Percentiles rank a stretch among this genome's conserved stretches.
Conservation (phyloP, 1,140 invertebrate species). For the Calosoma granatense region DNA sequence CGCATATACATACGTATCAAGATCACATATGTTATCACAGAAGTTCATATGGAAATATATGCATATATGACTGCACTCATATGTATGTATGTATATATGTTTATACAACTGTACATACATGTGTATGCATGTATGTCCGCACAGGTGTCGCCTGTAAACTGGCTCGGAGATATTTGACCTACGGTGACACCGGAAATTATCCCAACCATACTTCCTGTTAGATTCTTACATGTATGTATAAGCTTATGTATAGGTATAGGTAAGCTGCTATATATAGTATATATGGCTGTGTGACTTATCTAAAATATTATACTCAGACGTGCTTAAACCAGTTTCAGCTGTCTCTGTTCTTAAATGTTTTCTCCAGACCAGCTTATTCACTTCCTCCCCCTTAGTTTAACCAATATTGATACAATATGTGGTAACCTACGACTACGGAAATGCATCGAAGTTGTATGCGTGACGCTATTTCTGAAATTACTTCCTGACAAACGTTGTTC, state of each 20-base stretch:
- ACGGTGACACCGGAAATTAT: not conserved
- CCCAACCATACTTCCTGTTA: not conserved
- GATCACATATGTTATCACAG: too few relatives aligned
- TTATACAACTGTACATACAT: too few relatives aligned
- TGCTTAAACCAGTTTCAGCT: not conserved
- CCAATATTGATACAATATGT: not conserved
- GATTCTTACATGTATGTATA: too few relatives aligned
- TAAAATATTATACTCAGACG: not conserved
- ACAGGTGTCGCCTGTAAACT: not conserved
- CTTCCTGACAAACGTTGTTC: too few relatives aligned
- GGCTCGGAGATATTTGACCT: not conserved
- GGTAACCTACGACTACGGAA: not conserved
- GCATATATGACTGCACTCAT: too few relatives aligned
- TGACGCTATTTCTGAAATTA: too few relatives aligned
- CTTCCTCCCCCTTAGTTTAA: not conserved
- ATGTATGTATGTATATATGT: too few relatives aligned
- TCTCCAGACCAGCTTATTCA: not conserved
- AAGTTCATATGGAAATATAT: too few relatives aligned
- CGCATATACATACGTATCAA: too few relatives aligned
- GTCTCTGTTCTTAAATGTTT: not conserved
- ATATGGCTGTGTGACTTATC: not conserved
- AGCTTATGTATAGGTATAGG: too few relatives aligned
- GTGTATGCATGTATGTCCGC: not conserved
- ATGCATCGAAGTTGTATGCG: too few relatives aligned
- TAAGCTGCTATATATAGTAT: too few relatives aligned